These are phyloP conservation scores for Drosophila glabriapex DNA, from an alignment of 2,888 invertebrate species.

Conservation along the genomic window DNA sequence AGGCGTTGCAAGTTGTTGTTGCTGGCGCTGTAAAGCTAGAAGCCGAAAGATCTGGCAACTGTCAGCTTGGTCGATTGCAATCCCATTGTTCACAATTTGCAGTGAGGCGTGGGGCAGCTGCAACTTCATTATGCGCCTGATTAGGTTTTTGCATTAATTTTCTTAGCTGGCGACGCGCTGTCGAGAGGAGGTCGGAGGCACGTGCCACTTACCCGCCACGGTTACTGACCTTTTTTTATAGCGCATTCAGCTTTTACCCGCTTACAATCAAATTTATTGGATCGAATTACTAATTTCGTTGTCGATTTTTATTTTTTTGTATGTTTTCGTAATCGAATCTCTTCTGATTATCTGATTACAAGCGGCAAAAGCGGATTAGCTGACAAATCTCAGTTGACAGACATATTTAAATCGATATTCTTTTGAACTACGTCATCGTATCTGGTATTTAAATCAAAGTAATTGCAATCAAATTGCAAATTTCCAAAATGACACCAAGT, in stretches of 20 bases:
- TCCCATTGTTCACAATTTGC: neutral
- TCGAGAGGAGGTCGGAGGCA: neutral
- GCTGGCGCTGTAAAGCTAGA: constrained; percentile 5
- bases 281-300: constrained; percentile 43
- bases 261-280: constrained; percentile 68
- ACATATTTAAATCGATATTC: neutral
- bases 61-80: constrained; percentile 29
- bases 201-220: constrained; percentile 9
- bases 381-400: neutral
- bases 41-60: constrained; percentile 6
- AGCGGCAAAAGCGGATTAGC: constrained; percentile 36
- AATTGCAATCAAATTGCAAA: constrained; percentile 42
- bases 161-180: constrained; percentile 25
- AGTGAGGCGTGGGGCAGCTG: constrained; percentile 15
- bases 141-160: constrained; percentile 68
- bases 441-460: constrained; percentile 20
- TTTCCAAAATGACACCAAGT: constrained; percentile 11
- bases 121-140: constrained; percentile 59
- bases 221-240: constrained; percentile 50
- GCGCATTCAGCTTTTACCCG: constrained; percentile 19
- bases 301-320: constrained; percentile 21
- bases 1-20: constrained; percentile 25
- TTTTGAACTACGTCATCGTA: neutral
- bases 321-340: neutral
- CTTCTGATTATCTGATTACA: constrained; percentile 53